These are phyloP conservation scores for Brachystomella parvula DNA, from an alignment of 1,140 invertebrate species.

Conservation along the genomic window DNA sequence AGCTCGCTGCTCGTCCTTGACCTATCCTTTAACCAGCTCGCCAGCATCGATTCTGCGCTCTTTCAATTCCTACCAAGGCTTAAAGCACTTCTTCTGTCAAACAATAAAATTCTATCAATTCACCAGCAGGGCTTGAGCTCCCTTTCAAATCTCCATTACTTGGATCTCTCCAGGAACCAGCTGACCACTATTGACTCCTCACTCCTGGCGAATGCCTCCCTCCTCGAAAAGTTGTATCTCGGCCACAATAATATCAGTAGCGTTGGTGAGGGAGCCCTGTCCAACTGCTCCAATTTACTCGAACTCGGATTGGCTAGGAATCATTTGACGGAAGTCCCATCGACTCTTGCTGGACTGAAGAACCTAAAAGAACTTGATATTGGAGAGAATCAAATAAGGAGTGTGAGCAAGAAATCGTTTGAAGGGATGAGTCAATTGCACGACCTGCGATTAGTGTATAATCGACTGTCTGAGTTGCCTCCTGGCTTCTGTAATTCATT, in stretches of 20 bases:
- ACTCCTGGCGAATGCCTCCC: constrained; percentile 74
- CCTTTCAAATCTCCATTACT: constrained; percentile 73
- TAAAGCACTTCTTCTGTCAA: constrained; percentile 75
- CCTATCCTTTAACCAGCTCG: constrained; percentile 72
- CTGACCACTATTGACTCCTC: constrained; percentile 69
- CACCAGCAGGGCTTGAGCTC: constrained; percentile 77
- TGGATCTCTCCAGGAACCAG: constrained; percentile 76
- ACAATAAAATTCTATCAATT: constrained; percentile 77
- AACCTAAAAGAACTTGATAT: constrained; percentile 40
- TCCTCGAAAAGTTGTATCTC: constrained; percentile 70
- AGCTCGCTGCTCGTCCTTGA: constrained; percentile 75
- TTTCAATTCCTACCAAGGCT: constrained; percentile 81
- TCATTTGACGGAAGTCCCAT: constrained; percentile 65
- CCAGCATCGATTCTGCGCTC: constrained; percentile 69
- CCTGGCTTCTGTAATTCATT: constrained; percentile 74
- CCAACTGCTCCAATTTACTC: constrained; percentile 66
- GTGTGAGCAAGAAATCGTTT: constrained; percentile 72
- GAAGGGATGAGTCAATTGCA: constrained; percentile 69
- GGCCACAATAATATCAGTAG: constrained; percentile 74
- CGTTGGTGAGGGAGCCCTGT: constrained; percentile 73
- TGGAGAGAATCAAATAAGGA: constrained; percentile 67
- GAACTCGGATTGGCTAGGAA: constrained; percentile 79
- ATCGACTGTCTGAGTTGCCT: constrained; percentile 72
- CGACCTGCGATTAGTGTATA: constrained; percentile 74
- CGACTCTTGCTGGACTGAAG: constrained; percentile 50